Percentiles rank a stretch among this genome's conserved stretches.
Evolutionary conservation across 2,113 vertebrate species (phyloP).

Genomic region (Hyperoodon ampullatus): DNA sequence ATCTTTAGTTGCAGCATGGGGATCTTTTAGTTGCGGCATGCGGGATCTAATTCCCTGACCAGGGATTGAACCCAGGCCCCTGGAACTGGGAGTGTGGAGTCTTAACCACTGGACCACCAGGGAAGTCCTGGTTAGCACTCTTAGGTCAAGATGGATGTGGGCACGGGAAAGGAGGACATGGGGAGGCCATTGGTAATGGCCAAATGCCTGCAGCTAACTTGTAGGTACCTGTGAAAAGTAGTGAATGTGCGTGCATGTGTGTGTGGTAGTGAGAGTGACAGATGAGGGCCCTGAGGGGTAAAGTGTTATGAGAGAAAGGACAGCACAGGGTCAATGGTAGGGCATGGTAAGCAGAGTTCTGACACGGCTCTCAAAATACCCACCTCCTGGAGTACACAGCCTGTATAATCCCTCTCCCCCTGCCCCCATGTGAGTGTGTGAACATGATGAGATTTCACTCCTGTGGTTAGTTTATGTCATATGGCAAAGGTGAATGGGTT

Average conservation of each 20-base stretch:
- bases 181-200: background rate
- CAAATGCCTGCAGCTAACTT: background rate
- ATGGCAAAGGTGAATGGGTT: background rate
- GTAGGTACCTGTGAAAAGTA: background rate
- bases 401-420: background rate
- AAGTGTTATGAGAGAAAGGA: background rate
- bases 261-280: background rate
- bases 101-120: too few relatives aligned
- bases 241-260: background rate
- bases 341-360: background rate
- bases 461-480: background rate
- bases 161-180: background rate
- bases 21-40: too few relatives aligned
- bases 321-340: background rate
- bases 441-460: background rate
- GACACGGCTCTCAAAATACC: background rate
- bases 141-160: background rate
- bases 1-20: too few relatives aligned
- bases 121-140: background rate
- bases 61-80: too few relatives aligned
- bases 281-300: background rate
- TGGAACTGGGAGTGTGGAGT: too few relatives aligned
- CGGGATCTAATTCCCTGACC: too few relatives aligned
- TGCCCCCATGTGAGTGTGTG: background rate
- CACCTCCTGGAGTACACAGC: rapidly evolving